Evolutionary conservation across 2,888 invertebrate species (phyloP).

Genomic region (Phorcus lineatus): DNA sequence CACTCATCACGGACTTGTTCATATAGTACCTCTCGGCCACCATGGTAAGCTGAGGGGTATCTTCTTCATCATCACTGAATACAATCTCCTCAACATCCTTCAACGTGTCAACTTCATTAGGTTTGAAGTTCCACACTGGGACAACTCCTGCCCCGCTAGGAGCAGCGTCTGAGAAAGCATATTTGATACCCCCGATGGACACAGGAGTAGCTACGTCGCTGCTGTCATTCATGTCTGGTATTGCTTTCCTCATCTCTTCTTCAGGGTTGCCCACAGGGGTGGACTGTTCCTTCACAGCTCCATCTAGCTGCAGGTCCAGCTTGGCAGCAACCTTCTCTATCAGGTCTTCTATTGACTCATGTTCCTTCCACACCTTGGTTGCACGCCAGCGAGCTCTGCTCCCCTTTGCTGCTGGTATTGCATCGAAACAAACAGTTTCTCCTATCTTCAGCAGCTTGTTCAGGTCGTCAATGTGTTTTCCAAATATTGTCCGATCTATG

Average conservation of each 20-base stretch:
- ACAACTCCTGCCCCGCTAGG: slow-evolving; percentile 74
- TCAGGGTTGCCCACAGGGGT: slow-evolving; percentile 69
- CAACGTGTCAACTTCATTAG: slow-evolving; percentile 65
- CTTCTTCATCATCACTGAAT: slow-evolving; percentile 61
- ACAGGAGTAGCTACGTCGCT: slow-evolving; percentile 57
- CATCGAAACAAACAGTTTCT: slow-evolving; percentile 74
- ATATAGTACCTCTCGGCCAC: slow-evolving; percentile 74
- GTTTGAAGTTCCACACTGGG: slow-evolving; percentile 73
- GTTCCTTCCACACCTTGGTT: slow-evolving; percentile 75
- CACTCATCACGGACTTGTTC: slow-evolving; percentile 71
- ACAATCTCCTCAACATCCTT: slow-evolving; percentile 67
- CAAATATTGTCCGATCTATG: slow-evolving; percentile 75
- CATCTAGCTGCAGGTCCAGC: slow-evolving; percentile 59
- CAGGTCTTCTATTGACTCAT: slow-evolving; percentile 70
- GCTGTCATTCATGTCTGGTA: slow-evolving; percentile 68
- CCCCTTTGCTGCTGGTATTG: slow-evolving; percentile 75
- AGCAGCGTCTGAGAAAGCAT: slow-evolving; percentile 71
- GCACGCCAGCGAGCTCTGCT: slow-evolving; percentile 76
- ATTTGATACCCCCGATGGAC: slow-evolving; percentile 63
- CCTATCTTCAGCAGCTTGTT: slow-evolving; percentile 72
- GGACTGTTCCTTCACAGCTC: slow-evolving; percentile 49
- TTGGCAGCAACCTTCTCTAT: slow-evolving; percentile 64
- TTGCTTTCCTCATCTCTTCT: slow-evolving; percentile 69
- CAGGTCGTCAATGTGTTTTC: slow-evolving; percentile 73
- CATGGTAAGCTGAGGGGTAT: slow-evolving; percentile 67